phyloP scores from a whole-genome alignment of 2,113 vertebrate genomes.

The Poeciliopsis occidentalis region DNA sequence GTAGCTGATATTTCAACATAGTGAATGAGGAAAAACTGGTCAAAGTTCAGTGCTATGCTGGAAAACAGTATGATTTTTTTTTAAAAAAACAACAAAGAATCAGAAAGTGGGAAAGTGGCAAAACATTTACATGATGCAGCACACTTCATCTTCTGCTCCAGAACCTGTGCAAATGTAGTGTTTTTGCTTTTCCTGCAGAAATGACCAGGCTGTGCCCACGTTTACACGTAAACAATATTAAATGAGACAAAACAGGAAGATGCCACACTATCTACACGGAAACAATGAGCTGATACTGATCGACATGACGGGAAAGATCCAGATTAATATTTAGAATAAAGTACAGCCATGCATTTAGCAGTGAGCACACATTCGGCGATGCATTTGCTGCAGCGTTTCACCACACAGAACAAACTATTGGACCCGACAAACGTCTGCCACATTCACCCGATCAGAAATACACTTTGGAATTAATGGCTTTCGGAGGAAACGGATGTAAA shows the following conservation, averaged over 20 bases:
- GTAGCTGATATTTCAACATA: conserved; percentile 59
- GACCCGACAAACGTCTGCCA: conserved; percentile 38
- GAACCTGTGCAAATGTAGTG: conserved; percentile 70
- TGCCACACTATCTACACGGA: conserved; percentile 21
- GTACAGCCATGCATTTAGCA: conserved; percentile 76
- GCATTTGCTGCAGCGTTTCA: conserved; percentile 30
- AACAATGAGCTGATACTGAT: conserved; percentile 29
- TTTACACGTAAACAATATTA: conserved; percentile 14
- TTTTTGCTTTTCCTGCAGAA: conserved; percentile 32
- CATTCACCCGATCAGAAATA: conserved; percentile 57
- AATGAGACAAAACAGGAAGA: conserved; percentile 16
- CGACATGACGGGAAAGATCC: conserved; percentile 23
- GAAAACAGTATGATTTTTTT: conserved; percentile 41
- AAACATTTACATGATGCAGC: neutral
- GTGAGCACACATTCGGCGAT: conserved; percentile 58
- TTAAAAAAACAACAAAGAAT: conserved; percentile 4
- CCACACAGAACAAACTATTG: conserved; percentile 7
- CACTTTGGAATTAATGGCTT: conserved; percentile 70
- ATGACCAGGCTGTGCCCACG: conserved; percentile 35
- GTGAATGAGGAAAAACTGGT: conserved; percentile 53
- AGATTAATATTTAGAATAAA: conserved; percentile 43
- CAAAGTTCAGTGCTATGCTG: conserved; percentile 65
- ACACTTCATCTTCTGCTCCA: conserved; percentile 33
- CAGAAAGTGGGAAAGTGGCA: conserved; percentile 1
- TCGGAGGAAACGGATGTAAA: conserved; percentile 34